phyloP scores from a whole-genome alignment of 2,888 invertebrate genomes.

The Saturnia pavonia region DNA sequence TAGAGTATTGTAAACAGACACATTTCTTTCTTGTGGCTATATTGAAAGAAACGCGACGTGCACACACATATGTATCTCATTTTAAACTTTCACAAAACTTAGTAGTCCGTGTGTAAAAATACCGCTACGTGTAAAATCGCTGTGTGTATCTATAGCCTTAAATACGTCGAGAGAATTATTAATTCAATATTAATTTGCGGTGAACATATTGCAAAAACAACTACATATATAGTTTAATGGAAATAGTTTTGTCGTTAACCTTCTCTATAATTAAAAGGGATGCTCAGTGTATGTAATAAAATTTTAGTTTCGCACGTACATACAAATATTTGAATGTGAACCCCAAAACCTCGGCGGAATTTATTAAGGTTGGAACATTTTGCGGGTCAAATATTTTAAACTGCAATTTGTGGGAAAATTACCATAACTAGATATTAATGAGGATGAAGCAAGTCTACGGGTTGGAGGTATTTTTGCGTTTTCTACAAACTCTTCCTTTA shows the following conservation, averaged over 20 bases:
- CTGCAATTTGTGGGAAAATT: conserved; percentile 40
- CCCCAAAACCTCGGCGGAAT: conserved; percentile 39
- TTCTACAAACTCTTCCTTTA: conserved; percentile 19
- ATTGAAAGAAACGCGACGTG: not conserved
- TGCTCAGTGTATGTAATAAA: conserved; percentile 52
- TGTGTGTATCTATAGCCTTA: not conserved
- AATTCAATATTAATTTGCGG: conserved; percentile 8
- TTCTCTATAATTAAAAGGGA: conserved; percentile 56
- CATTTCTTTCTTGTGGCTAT: not conserved
- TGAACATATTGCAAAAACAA: not conserved
- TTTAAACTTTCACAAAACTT: not conserved
- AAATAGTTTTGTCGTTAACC: conserved; percentile 69
- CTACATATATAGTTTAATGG: conserved; percentile 42
- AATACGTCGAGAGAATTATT: not conserved
- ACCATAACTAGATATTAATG: conserved; percentile 21
- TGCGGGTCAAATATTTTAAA: conserved; percentile 41
- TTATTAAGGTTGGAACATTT: conserved; percentile 39
- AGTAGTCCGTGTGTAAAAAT: not conserved
- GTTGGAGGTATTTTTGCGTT: conserved; percentile 27
- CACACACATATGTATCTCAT: not conserved
- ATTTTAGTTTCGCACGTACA: conserved; percentile 54
- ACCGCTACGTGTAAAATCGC: no score
- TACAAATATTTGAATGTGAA: conserved; percentile 29
- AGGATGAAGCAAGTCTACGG: not conserved
- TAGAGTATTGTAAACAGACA: no score